Evolutionary conservation across 2,888 invertebrate species (phyloP).

Genomic region (Caenorhabditis imperialis): DNA sequence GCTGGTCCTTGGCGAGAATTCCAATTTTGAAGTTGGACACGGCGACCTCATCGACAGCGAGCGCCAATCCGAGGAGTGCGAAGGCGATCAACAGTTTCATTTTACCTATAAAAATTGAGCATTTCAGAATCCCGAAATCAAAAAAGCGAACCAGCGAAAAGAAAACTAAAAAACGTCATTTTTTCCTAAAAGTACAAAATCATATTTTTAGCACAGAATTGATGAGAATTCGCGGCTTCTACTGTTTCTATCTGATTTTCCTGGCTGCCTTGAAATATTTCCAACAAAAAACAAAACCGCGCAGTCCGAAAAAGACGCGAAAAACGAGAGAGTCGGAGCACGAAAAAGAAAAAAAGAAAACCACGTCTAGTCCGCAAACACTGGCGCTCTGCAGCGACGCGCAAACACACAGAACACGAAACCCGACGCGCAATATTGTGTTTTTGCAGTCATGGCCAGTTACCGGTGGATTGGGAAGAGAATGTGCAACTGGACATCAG

Average conservation of each 20-base stretch:
- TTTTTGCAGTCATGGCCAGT: constrained; percentile 89
- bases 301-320: neutral
- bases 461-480: constrained; percentile 95
- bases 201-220: no score
- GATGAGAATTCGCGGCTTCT: no score
- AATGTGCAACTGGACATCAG: constrained; percentile 94
- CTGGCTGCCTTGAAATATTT: no score
- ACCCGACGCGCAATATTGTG: constrained; percentile 5
- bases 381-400: constrained; percentile 6
- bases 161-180: neutral
- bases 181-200: no score
- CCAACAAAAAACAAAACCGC: no score
- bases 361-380: constrained; percentile 32
- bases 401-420: constrained; percentile 1
- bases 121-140: neutral
- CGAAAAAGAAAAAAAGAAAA: constrained; percentile 7
- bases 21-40: constrained; percentile 83
- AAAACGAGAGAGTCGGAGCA: neutral
- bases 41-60: constrained; percentile 79
- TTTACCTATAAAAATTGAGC: constrained; percentile 7
- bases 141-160: constrained; percentile 3
- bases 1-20: constrained; percentile 79
- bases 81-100: constrained; percentile 30
- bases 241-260: no score
- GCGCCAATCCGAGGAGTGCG: neutral